Percentiles rank a stretch among this genome's conserved stretches.
Conservation (phyloP, 2,888 invertebrate genomes). For the Spilosoma lubricipeda region DNA sequence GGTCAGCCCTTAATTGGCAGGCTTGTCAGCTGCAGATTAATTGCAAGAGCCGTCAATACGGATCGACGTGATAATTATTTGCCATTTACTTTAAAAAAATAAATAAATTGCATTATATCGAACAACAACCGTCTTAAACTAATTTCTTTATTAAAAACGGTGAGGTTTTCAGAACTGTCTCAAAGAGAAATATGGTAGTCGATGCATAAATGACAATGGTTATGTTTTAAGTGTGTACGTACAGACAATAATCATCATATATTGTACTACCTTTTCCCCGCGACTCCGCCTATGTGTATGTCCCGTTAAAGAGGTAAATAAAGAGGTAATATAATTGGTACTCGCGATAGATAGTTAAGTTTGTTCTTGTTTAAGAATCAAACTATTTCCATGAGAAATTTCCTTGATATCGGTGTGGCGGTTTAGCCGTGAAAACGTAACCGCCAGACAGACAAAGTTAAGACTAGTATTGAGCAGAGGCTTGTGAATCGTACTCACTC, state of each 20-base stretch:
- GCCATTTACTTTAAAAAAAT: neutral
- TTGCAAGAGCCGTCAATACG: neutral
- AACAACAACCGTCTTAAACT: neutral
- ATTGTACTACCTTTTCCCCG: no score
- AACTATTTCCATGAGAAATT: no score
- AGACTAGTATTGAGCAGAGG: neutral
- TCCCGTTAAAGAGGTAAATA: no score
- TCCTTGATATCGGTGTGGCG: no score
- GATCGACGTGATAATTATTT: neutral
- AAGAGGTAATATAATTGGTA: no score
- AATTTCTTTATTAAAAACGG: neutral
- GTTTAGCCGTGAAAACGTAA: no score
- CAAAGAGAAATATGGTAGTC: neutral
- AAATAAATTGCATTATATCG: no score
- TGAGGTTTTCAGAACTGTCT: neutral
- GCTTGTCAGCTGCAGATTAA: slow-evolving; percentile 20
- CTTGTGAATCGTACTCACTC: neutral
- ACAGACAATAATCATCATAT: neutral
- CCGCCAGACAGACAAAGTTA: no score
- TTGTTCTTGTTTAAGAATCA: no score
- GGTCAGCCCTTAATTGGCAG: slow-evolving; percentile 34
- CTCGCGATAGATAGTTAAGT: no score
- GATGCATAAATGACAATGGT: neutral
- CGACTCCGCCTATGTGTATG: no score
- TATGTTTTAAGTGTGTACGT: neutral